Evolutionary conservation across 2,113 vertebrate genomes (phyloP).

Genomic region (Grammomys surdaster): DNA sequence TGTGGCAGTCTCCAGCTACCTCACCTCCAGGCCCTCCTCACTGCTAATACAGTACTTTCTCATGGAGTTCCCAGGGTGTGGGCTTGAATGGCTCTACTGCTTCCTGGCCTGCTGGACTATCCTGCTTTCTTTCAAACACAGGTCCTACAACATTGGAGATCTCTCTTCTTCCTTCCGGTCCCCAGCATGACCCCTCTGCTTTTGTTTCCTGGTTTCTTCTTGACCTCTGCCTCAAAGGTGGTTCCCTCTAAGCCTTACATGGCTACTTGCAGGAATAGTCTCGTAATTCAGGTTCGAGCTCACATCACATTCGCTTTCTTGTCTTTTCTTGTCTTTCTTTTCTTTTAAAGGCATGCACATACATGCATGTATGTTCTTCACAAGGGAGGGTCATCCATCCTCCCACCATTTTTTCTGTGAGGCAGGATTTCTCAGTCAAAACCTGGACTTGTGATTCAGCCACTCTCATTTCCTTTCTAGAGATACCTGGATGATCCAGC

Average conservation of each 20-base stretch:
- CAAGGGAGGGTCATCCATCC: neutral
- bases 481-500: neutral
- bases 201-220: constrained; percentile 2
- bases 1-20: too few relatives aligned
- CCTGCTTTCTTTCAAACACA: neutral
- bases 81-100: neutral
- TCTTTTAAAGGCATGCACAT: neutral
- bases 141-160: neutral
- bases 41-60: neutral
- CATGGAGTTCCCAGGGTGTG: neutral
- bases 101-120: neutral
- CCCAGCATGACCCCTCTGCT: neutral
- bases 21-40: neutral
- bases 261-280: neutral
- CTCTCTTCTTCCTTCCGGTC: neutral
- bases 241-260: neutral
- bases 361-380: neutral
- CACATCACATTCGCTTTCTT: neutral
- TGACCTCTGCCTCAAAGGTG: neutral
- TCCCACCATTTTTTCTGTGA: neutral
- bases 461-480: neutral
- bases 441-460: neutral
- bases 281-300: neutral
- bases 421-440: neutral
- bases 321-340: neutral